These are phyloP conservation scores for Yponomeuta cagnagella DNA, from an alignment of 2,888 invertebrate species.

Conservation along the genomic window DNA sequence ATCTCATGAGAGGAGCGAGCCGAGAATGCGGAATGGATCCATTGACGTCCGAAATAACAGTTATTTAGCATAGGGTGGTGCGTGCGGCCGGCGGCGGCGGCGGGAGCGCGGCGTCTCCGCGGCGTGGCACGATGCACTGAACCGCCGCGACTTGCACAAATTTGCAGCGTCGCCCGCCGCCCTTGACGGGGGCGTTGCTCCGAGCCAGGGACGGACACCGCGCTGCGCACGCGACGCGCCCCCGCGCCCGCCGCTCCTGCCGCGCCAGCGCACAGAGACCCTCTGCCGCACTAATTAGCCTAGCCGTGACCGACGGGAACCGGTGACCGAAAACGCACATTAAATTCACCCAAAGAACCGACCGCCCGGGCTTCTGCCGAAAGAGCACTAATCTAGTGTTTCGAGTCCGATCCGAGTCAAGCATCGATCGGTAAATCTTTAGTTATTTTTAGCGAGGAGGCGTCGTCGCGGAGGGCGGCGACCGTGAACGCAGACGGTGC, in stretches of 20 bases:
- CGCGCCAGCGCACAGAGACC: constrained; percentile 30
- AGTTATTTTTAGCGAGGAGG: constrained; percentile 58
- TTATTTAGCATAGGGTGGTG: constrained; percentile 66
- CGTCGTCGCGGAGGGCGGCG: constrained; percentile 53
- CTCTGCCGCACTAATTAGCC: constrained; percentile 18
- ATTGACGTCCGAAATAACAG: constrained; percentile 71
- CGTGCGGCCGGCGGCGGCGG: constrained; percentile 39
- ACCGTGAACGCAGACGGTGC: constrained; percentile 45
- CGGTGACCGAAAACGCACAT: constrained; percentile 3
- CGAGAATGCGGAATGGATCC: constrained; percentile 69
- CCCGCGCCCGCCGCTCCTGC: constrained; percentile 48
- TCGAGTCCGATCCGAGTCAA: constrained; percentile 32
- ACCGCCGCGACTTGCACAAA: constrained; percentile 71
- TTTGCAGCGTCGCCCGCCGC: constrained; percentile 75
- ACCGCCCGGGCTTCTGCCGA: constrained; percentile 6
- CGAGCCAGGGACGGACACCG: constrained; percentile 70
- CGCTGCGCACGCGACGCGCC: constrained; percentile 71
- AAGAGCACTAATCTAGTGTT: constrained; percentile 13
- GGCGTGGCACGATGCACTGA: constrained; percentile 74
- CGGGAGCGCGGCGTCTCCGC: constrained; percentile 70
- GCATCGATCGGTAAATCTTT: constrained; percentile 42
- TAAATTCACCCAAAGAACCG: constrained; percentile 7
- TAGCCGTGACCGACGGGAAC: constrained; percentile 11
- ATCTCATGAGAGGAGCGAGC: constrained; percentile 41
- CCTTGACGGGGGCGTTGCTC: constrained; percentile 76